Conservation (phyloP, 2,113 vertebrate species). For the Sinocyclocheilus anshuiensis region DNA sequence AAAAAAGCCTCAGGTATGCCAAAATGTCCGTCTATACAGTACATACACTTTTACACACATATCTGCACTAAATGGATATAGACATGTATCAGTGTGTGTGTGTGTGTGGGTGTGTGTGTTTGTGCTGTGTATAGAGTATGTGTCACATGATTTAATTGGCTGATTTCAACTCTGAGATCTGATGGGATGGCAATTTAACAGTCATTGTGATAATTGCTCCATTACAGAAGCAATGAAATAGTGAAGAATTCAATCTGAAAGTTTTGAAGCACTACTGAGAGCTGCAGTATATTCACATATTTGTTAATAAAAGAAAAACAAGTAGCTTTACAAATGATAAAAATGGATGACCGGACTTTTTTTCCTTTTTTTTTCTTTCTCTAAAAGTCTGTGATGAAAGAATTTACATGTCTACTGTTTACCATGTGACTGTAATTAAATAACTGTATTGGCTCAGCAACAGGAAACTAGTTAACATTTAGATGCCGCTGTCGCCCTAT, state of each 20-base stretch:
- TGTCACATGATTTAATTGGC: background rate
- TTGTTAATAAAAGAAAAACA: background rate
- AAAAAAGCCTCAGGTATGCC: constrained; percentile 65
- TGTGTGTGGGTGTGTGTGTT: background rate
- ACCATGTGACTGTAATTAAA: constrained; percentile 16
- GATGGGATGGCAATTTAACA: constrained; percentile 32
- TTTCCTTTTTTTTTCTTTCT: background rate
- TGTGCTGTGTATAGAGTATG: constrained; percentile 35
- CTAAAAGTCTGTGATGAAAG: constrained; percentile 15
- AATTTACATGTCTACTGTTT: constrained; percentile 7
- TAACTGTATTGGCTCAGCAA: constrained; percentile 23
- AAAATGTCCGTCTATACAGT: constrained; percentile 39
- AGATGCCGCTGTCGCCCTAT: background rate
- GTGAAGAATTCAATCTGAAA: background rate
- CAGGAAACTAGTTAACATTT: background rate
- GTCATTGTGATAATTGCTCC: constrained; percentile 36
- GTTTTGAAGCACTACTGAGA: constrained; percentile 7
- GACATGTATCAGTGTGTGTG: background rate
- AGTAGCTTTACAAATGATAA: constrained; percentile 12
- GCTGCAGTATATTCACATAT: constrained; percentile 18
- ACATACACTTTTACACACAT: constrained; percentile 60
- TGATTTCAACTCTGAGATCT: constrained; percentile 26
- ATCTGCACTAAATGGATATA: constrained; percentile 39
- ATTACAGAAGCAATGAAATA: constrained; percentile 17
- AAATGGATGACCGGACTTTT: background rate